phyloP scores from a whole-genome alignment of 2,888 invertebrate genomes.

The Rotaria socialis region DNA sequence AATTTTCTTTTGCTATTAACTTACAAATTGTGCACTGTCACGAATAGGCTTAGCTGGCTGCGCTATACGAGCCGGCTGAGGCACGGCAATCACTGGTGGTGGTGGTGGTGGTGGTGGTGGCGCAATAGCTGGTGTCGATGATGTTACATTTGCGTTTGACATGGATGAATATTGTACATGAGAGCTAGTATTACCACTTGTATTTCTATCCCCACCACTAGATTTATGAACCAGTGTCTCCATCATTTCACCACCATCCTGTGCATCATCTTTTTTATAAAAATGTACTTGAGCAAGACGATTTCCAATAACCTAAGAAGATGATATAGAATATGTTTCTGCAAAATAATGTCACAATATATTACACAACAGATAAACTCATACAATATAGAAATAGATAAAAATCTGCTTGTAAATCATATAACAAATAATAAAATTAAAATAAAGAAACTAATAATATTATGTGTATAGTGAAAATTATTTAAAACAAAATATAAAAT shows the following conservation, averaged over 20 bases:
- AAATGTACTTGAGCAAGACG: slow-evolving; percentile 45
- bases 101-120: background rate
- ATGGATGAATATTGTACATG: slow-evolving; percentile 40
- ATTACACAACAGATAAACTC: background rate
- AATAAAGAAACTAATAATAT: background rate
- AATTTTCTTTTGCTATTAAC: background rate
- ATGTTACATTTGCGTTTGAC: background rate
- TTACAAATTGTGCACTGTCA: slow-evolving; percentile 46
- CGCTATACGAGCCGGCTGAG: slow-evolving; percentile 7
- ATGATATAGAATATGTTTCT: too few relatives aligned
- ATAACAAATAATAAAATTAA: background rate
- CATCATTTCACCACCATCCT: slow-evolving; percentile 35
- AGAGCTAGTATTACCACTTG: slow-evolving; percentile 21
- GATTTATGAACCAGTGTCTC: slow-evolving; percentile 38
- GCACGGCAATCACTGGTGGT: background rate
- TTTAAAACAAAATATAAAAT: background rate
- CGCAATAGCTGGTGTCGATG: too few relatives aligned
- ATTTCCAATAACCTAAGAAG: slow-evolving; percentile 41
- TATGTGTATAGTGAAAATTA: background rate
- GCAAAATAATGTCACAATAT: background rate
- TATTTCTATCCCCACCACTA: slow-evolving; percentile 36
- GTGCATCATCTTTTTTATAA: slow-evolving; percentile 26
- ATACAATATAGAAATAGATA: background rate
- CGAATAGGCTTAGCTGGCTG: slow-evolving; percentile 11
- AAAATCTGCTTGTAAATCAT: background rate